Evolutionary conservation across 2,797 vertebrate genomes (phyloP).

Genomic region (Siniperca obscura): DNA sequence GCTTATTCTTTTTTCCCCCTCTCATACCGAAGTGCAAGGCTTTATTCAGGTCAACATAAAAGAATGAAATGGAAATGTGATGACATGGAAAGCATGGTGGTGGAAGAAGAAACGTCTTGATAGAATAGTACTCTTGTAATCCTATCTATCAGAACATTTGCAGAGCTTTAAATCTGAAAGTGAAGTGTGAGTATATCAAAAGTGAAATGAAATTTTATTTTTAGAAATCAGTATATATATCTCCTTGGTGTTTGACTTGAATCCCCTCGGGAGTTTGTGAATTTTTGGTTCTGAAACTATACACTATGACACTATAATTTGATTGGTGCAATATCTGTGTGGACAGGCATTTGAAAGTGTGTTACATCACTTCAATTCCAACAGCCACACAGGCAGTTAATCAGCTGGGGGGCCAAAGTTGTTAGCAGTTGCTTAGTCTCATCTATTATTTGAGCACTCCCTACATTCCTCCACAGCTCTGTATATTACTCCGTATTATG

Average conservation of each 20-base stretch:
- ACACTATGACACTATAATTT: not conserved
- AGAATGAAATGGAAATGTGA: slow-evolving; percentile 41
- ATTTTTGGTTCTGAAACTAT: not conserved
- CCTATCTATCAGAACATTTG: not conserved
- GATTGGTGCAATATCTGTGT: not conserved
- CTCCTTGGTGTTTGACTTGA: not conserved
- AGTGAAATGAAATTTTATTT: not conserved
- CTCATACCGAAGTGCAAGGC: slow-evolving; percentile 21
- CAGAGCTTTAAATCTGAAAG: not conserved
- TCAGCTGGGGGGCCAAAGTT: not conserved
- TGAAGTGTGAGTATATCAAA: not conserved
- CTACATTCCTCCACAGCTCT: not conserved
- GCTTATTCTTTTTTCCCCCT: slow-evolving; percentile 30
- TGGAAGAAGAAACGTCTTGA: not conserved
- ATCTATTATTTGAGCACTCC: slow-evolving; percentile 18
- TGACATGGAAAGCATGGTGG: slow-evolving; percentile 11
- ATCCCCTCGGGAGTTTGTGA: not conserved
- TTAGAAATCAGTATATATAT: not conserved
- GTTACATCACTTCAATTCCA: not conserved
- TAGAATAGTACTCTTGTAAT: not conserved
- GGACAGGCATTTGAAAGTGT: not conserved
- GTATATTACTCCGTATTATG: not conserved
- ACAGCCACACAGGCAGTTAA: slow-evolving; percentile 4
- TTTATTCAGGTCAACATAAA: slow-evolving; percentile 55
- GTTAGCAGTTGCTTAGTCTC: not conserved